Percentiles rank a stretch among this genome's conserved stretches.
Evolutionary conservation across 2,113 vertebrate species (phyloP).

Genomic region (Oncorhynchus kisutch): DNA sequence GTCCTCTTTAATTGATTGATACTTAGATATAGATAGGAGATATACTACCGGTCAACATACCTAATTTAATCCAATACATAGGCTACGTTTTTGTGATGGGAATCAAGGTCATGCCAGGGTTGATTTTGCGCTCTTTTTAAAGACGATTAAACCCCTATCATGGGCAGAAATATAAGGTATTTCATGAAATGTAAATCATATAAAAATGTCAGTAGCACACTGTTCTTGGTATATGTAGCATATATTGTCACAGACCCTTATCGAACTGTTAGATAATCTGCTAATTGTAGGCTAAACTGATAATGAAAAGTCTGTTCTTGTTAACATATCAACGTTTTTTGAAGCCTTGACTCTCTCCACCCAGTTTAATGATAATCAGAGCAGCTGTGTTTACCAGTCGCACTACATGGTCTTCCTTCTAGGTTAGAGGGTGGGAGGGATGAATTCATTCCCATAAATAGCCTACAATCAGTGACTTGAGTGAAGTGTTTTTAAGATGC

Average conservation of each 20-base stretch:
- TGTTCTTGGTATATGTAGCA: background rate
- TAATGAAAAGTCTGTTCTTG: background rate
- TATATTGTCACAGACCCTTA: background rate
- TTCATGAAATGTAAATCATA: background rate
- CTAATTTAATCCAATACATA: background rate
- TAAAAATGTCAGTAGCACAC: background rate
- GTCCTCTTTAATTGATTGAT: too few species aligned
- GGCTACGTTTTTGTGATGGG: conserved; percentile 8
- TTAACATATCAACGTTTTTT: background rate
- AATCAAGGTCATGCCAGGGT: conserved; percentile 38
- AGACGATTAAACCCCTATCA: background rate
- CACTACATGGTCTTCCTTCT: background rate
- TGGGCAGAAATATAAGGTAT: background rate
- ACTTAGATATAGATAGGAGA: background rate
- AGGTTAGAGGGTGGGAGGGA: background rate
- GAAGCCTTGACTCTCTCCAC: background rate
- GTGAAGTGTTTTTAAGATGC: too few species aligned
- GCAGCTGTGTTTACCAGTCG: too few species aligned
- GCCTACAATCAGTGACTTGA: too few species aligned
- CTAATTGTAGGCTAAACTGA: background rate
- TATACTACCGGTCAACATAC: background rate
- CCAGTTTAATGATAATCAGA: background rate
- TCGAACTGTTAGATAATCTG: too few species aligned
- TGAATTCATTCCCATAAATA: too few species aligned
- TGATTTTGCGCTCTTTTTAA: background rate